Evolutionary conservation across 2,113 vertebrate genomes (phyloP), one percentile per base, ranked within the genome.

Genomic region (Microcebus lehilahytsara): DNA sequence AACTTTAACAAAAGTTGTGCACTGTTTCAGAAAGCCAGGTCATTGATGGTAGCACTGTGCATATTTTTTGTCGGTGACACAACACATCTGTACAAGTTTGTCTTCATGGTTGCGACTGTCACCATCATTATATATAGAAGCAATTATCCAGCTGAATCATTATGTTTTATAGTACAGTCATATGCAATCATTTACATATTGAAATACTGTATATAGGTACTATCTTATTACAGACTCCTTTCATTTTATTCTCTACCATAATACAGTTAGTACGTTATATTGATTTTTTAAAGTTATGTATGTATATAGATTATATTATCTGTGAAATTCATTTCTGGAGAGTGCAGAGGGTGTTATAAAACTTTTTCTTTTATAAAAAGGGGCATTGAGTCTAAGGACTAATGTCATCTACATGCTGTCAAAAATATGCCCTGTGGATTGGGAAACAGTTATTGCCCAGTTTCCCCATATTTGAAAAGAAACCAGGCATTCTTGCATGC

Each of bases 91-190:
- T 72, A 37, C 22, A 60, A 83, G 83, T 95, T 80, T 95, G 91
- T 20, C 32, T 74, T 62, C 3, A 3, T 46, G 32, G 86, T 46
- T 78, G 60, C 7, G 2, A 74, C 92, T 88, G 89, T 69, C 85
- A 64, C 40, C 2, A 81, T 72, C 69, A 93, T 96, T 88, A 91
- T 95, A 91, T 77, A 91, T n/a, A 83, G 97, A 89, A 78, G 91
- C 92, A 95, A 96, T 98, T 96, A 94, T 86, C 93, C 32, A 13
- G n/a, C 83, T 75, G 25, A 91, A 62, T 91, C 79, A 94, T 96
- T 95, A 94, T 92, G 84, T 89, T 97, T 97, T 93, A 96, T 95
- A 32, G 74, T 66, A 40, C 34, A 95, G 95, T 93, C 93, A 80
- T 51, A 72, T 25, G 53, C 64, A 60, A 56, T 92, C 72, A 89